Percentiles rank a stretch among this genome's conserved stretches.
phyloP scores from a whole-genome alignment of 2,888 invertebrate species.

The Drosophila austrosaltans region DNA sequence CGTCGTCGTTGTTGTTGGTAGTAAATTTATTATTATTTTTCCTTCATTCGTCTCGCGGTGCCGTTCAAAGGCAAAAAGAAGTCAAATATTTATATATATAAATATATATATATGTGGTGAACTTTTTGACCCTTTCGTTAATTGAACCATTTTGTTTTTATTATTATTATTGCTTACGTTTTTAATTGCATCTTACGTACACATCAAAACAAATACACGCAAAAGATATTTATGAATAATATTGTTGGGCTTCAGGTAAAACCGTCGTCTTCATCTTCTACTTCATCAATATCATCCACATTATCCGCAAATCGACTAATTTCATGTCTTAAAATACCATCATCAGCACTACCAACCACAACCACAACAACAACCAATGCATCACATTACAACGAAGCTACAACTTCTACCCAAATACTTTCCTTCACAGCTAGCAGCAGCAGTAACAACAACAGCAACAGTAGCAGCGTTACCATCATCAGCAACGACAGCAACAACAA shows the following conservation, averaged over 20 bases:
- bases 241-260: constrained; percentile 61
- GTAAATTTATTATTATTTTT: constrained; percentile 22
- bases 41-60: constrained; percentile 45
- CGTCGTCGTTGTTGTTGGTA: constrained; percentile 16
- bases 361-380: constrained; percentile 36
- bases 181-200: not conserved
- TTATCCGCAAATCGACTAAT: constrained; percentile 3
- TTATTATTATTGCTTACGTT: not conserved
- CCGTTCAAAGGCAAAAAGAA: constrained; percentile 44
- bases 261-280: constrained; percentile 28
- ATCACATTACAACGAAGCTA: constrained; percentile 45
- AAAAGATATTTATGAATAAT: constrained; percentile 74
- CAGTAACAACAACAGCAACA: constrained; percentile 50
- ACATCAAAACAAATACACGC: not conserved
- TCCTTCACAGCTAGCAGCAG: constrained; percentile 64
- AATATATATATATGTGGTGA: not conserved
- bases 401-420: constrained; percentile 56
- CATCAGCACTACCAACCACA: constrained; percentile 33
- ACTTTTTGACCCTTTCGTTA: not conserved
- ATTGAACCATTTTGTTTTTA: not conserved
- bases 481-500: constrained; percentile 42
- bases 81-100: constrained; percentile 46
- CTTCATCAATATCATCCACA: constrained; percentile 26
- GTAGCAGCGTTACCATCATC: constrained; percentile 45
- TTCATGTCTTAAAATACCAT: constrained; percentile 9